Evolutionary conservation across 2,888 invertebrate species (phyloP).

Genomic region (Eristalinus aeneus): DNA sequence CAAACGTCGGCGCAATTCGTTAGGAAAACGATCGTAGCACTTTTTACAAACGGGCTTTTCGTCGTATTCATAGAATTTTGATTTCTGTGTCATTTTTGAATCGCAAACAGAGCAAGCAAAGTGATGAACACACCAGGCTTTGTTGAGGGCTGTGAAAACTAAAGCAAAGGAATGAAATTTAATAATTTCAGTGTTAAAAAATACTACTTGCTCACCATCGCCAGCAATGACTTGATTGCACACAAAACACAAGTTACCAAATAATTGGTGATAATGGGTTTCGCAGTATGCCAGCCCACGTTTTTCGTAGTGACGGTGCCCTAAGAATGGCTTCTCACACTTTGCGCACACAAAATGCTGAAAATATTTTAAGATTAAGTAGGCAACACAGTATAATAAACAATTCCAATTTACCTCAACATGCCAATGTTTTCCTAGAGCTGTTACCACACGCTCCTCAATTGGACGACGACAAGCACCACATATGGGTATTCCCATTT

Average conservation of each 20-base stretch:
- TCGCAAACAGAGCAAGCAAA: slow-evolving; percentile 99
- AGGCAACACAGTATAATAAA: background rate
- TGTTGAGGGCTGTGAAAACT: slow-evolving; percentile 99
- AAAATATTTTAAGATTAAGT: slow-evolving; percentile 74
- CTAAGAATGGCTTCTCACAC: slow-evolving; percentile 99
- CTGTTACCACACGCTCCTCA: slow-evolving; percentile 99
- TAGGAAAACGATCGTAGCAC: slow-evolving; percentile 98
- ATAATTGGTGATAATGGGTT: slow-evolving; percentile 98
- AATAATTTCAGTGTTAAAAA: background rate
- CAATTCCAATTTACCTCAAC: slow-evolving; percentile 86
- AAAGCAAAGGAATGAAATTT: slow-evolving; percentile 75
- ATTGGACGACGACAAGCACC: slow-evolving; percentile 99
- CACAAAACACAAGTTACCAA: slow-evolving; percentile 98
- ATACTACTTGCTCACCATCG: slow-evolving; percentile 87
- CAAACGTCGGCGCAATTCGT: slow-evolving; percentile 94
- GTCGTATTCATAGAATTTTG: slow-evolving; percentile 99
- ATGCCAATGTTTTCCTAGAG: slow-evolving; percentile 99
- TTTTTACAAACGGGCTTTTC: slow-evolving; percentile 99
- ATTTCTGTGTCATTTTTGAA: slow-evolving; percentile 96
- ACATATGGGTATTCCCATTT: slow-evolving; percentile 99
- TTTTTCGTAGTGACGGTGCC: slow-evolving; percentile 99
- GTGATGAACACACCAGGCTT: slow-evolving; percentile 99
- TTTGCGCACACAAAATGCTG: slow-evolving; percentile 99
- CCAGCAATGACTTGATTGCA: slow-evolving; percentile 99
- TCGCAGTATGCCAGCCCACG: slow-evolving; percentile 99